These are phyloP conservation scores for Rousettus madagascariensis DNA, from an alignment of 2,797 vertebrate species.

Conservation along the genomic window DNA sequence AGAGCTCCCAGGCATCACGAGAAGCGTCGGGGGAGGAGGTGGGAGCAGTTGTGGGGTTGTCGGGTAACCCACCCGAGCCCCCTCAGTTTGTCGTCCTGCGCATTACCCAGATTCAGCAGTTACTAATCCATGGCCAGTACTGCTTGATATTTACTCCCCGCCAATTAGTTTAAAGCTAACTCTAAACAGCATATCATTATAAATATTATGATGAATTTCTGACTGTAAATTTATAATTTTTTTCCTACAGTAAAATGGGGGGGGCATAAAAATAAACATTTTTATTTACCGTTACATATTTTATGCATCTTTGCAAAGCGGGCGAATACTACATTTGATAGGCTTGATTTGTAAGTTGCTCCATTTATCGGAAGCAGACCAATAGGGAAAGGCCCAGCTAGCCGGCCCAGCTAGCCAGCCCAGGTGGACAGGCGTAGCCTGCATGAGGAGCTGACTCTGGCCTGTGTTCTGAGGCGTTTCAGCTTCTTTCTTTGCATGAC, in stretches of 20 bases:
- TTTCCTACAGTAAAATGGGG: background rate
- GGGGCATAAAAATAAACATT: background rate
- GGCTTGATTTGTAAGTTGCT: background rate
- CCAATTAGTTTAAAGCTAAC: background rate
- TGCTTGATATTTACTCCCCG: background rate
- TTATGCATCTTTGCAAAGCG: background rate
- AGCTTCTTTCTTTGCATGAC: background rate
- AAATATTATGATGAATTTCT: background rate
- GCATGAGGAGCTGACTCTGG: background rate
- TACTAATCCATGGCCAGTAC: background rate
- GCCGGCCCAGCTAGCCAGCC: background rate
- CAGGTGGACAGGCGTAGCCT: background rate
- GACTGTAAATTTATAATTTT: background rate
- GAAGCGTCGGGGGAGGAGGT: too few relatives aligned
- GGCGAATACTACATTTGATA: background rate
- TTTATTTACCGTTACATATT: background rate
- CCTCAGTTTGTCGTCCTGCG: background rate
- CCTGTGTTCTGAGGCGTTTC: background rate
- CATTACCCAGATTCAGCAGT: background rate
- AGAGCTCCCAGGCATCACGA: too few relatives aligned
- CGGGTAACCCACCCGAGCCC: background rate
- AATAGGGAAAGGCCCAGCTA: background rate
- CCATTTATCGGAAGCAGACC: background rate
- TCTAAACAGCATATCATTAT: background rate
- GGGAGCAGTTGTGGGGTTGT: background rate